Base-by-base conservation (phyloP, 2,113 vertebrate species). In the Leiothrix lutea region DNA sequence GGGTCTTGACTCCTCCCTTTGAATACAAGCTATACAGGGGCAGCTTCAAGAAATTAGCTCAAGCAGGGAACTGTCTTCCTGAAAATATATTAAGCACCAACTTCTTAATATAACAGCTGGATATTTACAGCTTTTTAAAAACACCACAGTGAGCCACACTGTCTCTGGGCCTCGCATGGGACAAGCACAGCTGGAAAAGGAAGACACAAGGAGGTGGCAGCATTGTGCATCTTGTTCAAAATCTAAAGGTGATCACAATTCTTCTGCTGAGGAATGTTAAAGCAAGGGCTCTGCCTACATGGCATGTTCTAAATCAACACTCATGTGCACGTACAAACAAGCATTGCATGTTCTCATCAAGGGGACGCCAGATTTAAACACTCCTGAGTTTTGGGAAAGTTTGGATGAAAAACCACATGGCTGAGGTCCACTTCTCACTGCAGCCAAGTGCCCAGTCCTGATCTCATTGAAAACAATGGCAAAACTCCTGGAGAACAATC, bases 381-480 rank as follows among this genome's bases (percentile, higher is more conserved):
- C 85, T 83, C 64, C 48, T 60, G 79, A 88, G 90, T 90, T 95
- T 95, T 88, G 67, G 67, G 64, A 48, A 60, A 53, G 28, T 84
- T 70, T 90, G 75, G 93, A 95, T 65, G 44, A 73, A 93, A 93
- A 94, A 20, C 26, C 80, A 80, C 67, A 61, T 88, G 93, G 92
- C 88, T 8, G 5, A 8, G 21, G 44, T 93, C 88, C 86, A 88
- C 35, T 48, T 57, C 40, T 65, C 40, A 45, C 61, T 74, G 67
- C 80, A 92, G 60, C 78, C 92, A 96, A 96, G 57, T 94, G 64
- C 92, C 91, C 84, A 85, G 33, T 86, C 50, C 65, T 92, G 80
- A 91, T 94, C 84, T 94, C 56, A 95, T 35, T 77, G 69, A 87
- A 92, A 80, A 80, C 85, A 96, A 92, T 3, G 19, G 80, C 72